phyloP scores from a whole-genome alignment of 2,113 vertebrate species.

The Vicugna pacos region DNA sequence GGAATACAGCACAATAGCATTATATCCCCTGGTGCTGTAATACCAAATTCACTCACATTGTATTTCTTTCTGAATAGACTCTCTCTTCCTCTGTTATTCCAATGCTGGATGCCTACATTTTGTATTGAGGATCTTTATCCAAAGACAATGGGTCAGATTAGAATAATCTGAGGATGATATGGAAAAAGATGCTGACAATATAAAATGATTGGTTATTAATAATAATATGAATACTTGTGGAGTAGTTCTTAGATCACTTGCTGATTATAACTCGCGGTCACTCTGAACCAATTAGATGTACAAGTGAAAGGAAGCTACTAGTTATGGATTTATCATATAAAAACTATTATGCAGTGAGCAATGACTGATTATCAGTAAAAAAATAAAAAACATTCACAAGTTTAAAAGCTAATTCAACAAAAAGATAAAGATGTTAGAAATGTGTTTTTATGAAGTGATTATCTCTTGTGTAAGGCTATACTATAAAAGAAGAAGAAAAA shows the following conservation, averaged over 20 bases:
- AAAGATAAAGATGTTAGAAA: not conserved
- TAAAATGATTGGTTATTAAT: conserved; percentile 20
- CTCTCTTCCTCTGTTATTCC: not conserved
- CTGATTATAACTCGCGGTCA: conserved; percentile 14
- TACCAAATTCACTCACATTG: conserved; percentile 66
- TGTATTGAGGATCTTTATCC: not conserved
- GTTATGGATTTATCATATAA: not conserved
- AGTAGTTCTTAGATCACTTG: conserved; percentile 51
- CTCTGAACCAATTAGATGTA: conserved; percentile 2
- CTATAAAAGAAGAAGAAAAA: not conserved
- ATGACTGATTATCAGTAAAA: conserved; percentile 53
- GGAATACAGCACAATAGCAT: conserved; percentile 60
- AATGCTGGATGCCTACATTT: conserved; percentile 18
- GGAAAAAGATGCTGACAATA: not conserved
- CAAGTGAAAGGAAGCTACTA: not conserved
- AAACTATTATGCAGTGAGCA: conserved; percentile 27
- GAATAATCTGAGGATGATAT: conserved; percentile 3
- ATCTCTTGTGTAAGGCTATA: not conserved
- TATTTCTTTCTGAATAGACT: conserved; percentile 56
- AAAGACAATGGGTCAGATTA: conserved; percentile 66
- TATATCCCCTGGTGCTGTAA: conserved; percentile 53
- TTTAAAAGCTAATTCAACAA: conserved; percentile 30
- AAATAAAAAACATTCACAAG: conserved; percentile 35
- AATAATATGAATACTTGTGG: not conserved
- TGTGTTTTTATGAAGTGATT: not conserved